A percentile compares a stretch with the other conserved stretches of the same genome.
Evolutionary conservation across 1,140 invertebrate genomes (phyloP).

Genomic region (Drosophila hydei): DNA sequence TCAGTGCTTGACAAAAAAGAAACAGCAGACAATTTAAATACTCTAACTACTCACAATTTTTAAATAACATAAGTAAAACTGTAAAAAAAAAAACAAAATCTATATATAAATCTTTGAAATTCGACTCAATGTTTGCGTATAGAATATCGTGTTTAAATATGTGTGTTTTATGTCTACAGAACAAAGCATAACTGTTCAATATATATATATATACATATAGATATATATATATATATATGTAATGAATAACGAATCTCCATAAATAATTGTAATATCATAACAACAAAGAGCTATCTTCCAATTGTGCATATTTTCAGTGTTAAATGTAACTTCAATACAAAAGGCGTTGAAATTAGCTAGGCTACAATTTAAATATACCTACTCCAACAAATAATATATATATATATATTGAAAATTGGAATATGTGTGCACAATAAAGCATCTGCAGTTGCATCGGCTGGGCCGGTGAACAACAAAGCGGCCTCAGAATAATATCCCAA

Average conservation of each 20-base stretch:
- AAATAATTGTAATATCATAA: constrained; percentile 40
- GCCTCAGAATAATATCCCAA: constrained; percentile 19
- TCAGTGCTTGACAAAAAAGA: constrained; percentile 38
- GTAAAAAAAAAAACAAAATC: constrained; percentile 16
- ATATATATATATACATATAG: constrained; percentile 8
- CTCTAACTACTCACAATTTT: constrained; percentile 11
- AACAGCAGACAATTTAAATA: constrained; percentile 22
- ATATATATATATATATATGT: constrained; percentile 20
- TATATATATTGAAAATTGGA: background rate
- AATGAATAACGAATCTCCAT: constrained; percentile 20
- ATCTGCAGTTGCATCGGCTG: constrained; percentile 22
- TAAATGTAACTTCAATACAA: constrained; percentile 35
- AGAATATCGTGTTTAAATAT: constrained; percentile 38
- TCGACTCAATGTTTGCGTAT: constrained; percentile 40
- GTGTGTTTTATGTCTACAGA: constrained; percentile 45
- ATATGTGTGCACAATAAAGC: constrained; percentile 11
- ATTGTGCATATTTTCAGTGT: constrained; percentile 78
- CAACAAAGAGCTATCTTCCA: constrained; percentile 77
- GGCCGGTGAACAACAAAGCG: constrained; percentile 20
- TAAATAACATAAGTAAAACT: constrained; percentile 16
- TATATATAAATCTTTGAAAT: constrained; percentile 23
- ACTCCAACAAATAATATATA: constrained; percentile 22
- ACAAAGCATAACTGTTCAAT: constrained; percentile 17
- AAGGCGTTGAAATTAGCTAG: constrained; percentile 54
- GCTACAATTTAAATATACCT: constrained; percentile 53